Percentiles rank a stretch among this genome's conserved stretches.
phyloP scores from a whole-genome alignment of 2,113 vertebrate genomes.

The Uropsilus gracilis region DNA sequence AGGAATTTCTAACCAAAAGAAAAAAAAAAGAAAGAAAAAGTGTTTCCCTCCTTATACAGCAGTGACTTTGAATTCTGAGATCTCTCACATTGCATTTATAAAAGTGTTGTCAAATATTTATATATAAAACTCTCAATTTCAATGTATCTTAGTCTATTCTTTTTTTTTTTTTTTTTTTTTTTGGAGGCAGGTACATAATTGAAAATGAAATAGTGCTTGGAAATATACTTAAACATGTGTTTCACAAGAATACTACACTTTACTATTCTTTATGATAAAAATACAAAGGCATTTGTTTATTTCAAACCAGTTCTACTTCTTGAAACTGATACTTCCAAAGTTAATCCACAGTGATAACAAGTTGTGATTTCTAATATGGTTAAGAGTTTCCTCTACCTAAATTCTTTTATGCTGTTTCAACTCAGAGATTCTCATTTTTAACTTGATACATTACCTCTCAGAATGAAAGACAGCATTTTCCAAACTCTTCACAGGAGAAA shows the following conservation, averaged over 20 bases:
- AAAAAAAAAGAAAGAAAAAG: background rate
- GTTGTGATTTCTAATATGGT: slow-evolving; percentile 8
- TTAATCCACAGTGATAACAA: background rate
- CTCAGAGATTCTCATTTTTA: background rate
- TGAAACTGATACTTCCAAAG: background rate
- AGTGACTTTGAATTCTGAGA: background rate
- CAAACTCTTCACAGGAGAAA: background rate
- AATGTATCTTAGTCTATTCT: background rate
- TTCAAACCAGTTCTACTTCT: background rate
- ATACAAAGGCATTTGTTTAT: background rate
- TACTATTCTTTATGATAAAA: background rate
- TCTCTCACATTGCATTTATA: slow-evolving; percentile 9
- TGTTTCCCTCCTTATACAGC: background rate
- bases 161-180: background rate
- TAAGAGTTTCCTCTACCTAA: background rate
- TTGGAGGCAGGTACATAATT: background rate
- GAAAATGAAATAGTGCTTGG: background rate
- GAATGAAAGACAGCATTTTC: background rate
- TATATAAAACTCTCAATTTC: background rate
- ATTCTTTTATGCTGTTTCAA: background rate
- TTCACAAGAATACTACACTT: background rate
- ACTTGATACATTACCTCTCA: background rate
- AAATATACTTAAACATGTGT: background rate
- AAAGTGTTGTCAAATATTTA: background rate
- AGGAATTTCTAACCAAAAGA: background rate